phyloP scores from a whole-genome alignment of 2,113 vertebrate species.

The Gnathonemus echidnorhynchus region DNA sequence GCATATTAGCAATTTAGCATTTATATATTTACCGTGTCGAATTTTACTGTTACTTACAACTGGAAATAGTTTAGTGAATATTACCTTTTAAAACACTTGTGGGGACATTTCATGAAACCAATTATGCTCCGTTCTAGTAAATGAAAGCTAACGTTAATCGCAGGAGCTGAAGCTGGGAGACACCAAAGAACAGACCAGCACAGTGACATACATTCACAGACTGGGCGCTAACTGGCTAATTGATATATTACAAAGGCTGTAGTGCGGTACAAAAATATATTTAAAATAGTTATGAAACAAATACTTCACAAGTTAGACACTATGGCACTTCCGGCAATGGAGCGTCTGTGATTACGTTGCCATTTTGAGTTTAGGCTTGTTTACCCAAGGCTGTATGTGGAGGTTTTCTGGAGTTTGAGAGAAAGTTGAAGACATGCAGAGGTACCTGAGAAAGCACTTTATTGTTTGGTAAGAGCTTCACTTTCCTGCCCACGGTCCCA shows the following conservation, averaged over 20 bases:
- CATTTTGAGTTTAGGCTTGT: neutral
- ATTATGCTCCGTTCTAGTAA: neutral
- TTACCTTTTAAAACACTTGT: neutral
- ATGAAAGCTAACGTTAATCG: neutral
- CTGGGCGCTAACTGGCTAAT: neutral
- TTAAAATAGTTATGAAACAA: neutral
- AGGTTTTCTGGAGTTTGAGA: neutral
- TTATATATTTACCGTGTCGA: neutral
- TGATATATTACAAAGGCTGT: neutral
- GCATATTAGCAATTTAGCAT: neutral
- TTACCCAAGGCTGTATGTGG: neutral
- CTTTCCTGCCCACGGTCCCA: neutral
- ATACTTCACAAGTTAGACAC: neutral
- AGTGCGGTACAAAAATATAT: neutral
- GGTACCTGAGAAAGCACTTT: neutral
- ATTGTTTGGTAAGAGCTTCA: neutral
- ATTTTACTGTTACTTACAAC: neutral
- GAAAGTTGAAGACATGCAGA: neutral
- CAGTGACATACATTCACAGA: neutral
- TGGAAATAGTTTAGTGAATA: neutral
- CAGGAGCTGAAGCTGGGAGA: neutral
- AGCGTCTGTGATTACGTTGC: neutral
- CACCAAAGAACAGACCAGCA: neutral
- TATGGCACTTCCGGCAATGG: neutral
- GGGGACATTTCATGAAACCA: neutral